Conservation (phyloP, 2,797 vertebrate genomes). For the Sebastes alutus region DNA sequence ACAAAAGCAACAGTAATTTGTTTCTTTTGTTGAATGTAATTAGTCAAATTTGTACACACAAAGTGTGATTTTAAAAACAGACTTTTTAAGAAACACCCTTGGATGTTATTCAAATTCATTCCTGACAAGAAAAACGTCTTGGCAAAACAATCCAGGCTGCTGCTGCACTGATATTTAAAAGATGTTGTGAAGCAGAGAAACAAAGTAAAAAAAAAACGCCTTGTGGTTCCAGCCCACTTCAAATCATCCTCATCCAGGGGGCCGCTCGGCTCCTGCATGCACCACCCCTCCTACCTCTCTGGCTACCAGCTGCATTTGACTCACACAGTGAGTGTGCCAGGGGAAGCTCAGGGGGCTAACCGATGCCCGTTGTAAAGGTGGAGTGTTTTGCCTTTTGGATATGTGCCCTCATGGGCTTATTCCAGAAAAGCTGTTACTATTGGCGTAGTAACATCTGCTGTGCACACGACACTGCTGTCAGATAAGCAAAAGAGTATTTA, state of each 20-base stretch:
- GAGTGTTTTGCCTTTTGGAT: conserved; percentile 67
- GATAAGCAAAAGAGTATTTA: not conserved
- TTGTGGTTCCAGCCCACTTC: conserved; percentile 60
- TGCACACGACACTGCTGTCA: conserved; percentile 11
- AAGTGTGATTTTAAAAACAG: not conserved
- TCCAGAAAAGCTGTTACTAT: conserved; percentile 56
- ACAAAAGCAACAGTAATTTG: not conserved
- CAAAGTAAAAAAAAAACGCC: conserved; percentile 51
- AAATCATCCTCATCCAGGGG: conserved; percentile 65
- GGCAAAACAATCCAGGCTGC: conserved; percentile 16
- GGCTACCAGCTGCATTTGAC: conserved; percentile 62
- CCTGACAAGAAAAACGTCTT: conserved; percentile 20
- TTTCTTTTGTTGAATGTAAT: conserved; percentile 18
- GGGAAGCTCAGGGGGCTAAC: conserved; percentile 54
- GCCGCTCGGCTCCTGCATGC: conserved; percentile 39
- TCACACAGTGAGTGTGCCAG: conserved; percentile 67
- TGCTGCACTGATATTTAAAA: conserved; percentile 57
- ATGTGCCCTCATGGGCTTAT: conserved; percentile 58
- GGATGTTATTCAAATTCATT: conserved; percentile 43
- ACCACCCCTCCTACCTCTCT: conserved; percentile 55
- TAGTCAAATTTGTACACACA: conserved; percentile 4
- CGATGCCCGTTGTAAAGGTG: conserved; percentile 54
- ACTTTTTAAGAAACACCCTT: conserved; percentile 12
- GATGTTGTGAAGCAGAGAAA: conserved; percentile 57
- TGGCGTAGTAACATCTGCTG: conserved; percentile 45